Evolutionary conservation across 2,888 invertebrate genomes (phyloP).

Genomic region (Tenodera sinensis): DNA sequence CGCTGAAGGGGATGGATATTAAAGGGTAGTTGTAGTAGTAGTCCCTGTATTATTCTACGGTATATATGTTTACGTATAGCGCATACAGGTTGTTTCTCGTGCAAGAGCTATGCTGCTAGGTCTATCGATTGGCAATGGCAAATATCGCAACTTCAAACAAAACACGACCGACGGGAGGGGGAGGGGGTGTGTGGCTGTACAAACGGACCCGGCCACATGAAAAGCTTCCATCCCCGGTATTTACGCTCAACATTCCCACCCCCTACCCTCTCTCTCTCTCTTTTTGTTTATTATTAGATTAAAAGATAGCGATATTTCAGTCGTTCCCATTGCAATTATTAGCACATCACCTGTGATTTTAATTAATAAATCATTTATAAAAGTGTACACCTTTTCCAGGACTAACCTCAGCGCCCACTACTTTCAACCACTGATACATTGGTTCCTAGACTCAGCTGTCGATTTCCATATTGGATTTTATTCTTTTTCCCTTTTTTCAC

Average conservation of each 20-base stretch:
- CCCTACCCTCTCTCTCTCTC: not conserved
- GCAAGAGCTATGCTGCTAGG: slow-evolving; percentile 14
- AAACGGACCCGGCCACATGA: slow-evolving; percentile 11
- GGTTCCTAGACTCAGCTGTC: not conserved
- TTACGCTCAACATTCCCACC: not conserved
- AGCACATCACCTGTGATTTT: not conserved
- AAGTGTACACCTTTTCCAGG: not conserved
- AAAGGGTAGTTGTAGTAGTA: not conserved
- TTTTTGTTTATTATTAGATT: slow-evolving; percentile 8
- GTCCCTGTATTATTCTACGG: not conserved
- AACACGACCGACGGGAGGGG: not conserved
- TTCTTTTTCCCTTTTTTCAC: not conserved
- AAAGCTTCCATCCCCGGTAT: not conserved
- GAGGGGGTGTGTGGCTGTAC: not conserved
- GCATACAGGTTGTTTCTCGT: not conserved
- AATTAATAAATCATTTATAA: not conserved
- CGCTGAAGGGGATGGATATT: slow-evolving; percentile 1
- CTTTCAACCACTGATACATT: not conserved
- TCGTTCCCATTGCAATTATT: not conserved
- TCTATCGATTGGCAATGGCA: slow-evolving; percentile 25
- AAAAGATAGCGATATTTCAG: not conserved
- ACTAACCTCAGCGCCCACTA: not conserved
- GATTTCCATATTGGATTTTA: not conserved
- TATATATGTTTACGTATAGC: not conserved
- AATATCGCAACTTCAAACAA: slow-evolving; percentile 24